A percentile compares a stretch with the other conserved stretches of the same genome.
These are phyloP conservation scores for Catostomus latipinnis DNA, from an alignment of 2,797 vertebrate genomes.

Conservation along the genomic window DNA sequence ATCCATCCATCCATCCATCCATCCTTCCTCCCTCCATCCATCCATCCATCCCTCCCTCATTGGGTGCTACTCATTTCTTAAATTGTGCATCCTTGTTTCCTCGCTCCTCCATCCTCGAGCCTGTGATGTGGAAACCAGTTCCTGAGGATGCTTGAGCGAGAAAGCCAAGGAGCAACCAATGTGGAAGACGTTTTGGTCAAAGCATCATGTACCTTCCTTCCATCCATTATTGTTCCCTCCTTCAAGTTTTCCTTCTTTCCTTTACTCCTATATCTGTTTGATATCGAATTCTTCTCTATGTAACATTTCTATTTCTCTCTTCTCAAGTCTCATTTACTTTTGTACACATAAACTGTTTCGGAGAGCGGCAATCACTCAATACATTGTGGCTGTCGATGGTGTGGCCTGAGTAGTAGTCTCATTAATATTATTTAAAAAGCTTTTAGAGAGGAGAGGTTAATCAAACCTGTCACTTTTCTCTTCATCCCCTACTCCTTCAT, in stretches of 20 bases:
- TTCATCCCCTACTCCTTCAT: not conserved
- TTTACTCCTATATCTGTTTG: not conserved
- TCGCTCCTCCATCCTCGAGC: too few species aligned
- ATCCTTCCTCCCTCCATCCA: not conserved
- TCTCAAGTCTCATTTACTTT: slow-evolving; percentile 22
- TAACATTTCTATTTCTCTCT: slow-evolving; percentile 17
- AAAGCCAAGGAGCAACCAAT: too few species aligned
- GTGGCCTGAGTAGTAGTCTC: not conserved
- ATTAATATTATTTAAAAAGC: slow-evolving; percentile 49
- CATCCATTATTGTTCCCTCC: not conserved
- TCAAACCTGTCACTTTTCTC: slow-evolving; percentile 33
- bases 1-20: too few species aligned
- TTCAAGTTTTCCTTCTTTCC: not conserved
- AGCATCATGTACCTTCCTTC: not conserved
- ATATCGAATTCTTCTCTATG: not conserved
- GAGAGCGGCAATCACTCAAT: slow-evolving; percentile 13
- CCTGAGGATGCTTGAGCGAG: too few species aligned
- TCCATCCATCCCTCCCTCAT: not conserved
- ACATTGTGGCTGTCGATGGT: not conserved
- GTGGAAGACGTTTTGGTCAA: too few species aligned
- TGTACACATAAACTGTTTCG: not conserved
- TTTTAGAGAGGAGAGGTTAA: slow-evolving; percentile 42
- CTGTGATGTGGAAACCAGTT: too few species aligned
- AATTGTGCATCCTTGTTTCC: too few species aligned
- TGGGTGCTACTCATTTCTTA: too few species aligned